phyloP scores from a whole-genome alignment of 2,113 vertebrate genomes.

The Quiscalus mexicanus region DNA sequence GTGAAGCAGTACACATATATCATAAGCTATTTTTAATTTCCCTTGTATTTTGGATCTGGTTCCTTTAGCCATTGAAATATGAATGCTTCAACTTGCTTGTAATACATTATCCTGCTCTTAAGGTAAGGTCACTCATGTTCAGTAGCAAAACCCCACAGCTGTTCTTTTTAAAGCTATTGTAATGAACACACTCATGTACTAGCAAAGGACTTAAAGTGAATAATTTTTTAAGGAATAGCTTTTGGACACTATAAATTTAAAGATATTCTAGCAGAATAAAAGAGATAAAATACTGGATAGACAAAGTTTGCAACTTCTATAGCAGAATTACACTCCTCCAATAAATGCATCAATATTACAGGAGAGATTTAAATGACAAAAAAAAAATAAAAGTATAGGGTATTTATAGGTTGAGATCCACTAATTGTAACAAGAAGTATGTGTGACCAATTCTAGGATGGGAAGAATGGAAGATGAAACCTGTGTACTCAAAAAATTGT shows the following conservation, averaged over 20 bases:
- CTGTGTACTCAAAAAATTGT: neutral
- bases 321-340: neutral
- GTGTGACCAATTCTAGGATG: neutral
- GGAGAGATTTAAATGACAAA: neutral
- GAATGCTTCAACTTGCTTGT: neutral
- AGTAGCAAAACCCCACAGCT: neutral
- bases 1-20: neutral
- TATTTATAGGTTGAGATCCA: neutral
- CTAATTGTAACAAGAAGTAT: neutral
- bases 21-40: neutral
- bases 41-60: neutral
- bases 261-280: neutral
- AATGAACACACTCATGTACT: neutral
- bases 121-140: neutral
- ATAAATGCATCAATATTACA: neutral
- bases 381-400: neutral
- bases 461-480: neutral
- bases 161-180: neutral
- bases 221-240: neutral
- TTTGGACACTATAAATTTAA: neutral
- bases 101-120: neutral
- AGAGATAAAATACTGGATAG: neutral
- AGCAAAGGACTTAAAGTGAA: neutral
- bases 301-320: neutral
- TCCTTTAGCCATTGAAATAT: neutral